Evolutionary conservation across 2,797 vertebrate species (phyloP), one percentile per base, ranked within the genome.

Genomic region (Adrianichthys oophorus): DNA sequence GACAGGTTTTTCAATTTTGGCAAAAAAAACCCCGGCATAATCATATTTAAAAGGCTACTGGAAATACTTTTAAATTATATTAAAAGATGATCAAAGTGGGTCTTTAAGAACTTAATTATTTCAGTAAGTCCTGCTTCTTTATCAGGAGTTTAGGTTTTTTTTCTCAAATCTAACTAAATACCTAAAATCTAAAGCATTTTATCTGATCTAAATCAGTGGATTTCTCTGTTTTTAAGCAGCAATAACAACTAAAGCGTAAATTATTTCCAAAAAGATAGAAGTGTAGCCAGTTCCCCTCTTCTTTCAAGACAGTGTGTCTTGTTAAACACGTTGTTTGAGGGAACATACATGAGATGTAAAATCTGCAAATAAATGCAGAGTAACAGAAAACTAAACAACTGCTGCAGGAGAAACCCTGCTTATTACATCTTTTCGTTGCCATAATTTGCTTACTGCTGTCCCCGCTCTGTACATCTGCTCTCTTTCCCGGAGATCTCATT

Each of bases 401-500:
- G 72, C 78, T 81, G 41, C 16, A 1, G 82, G 77, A 74, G 17
- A 70, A 74, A 63, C 0, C 2, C 41, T 56, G 7, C 62, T 63
- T 56, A 72, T 77, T 76, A 74, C 8, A 68, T 50, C 51, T 40
- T 59, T 15, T 58, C 49, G 83, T 74, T 65, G 76, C 76, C 81
- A 79, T 69, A 54, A 46, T 66, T 62, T 21, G 55, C 67, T 76
- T 54, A 47, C 68, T 55, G 46, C 49, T 43, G 62, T 56, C 55
- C 45, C 75, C 12, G 13, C 54, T 59, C 57, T 59, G 54, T 79
- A 69, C 62, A 77, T 82, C 74, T 83, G 80, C 64, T 84, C 63
- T 80, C 64, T 47, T 54, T 82, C 82, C 83, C 49, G 44, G n/a
- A 75, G 79, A 84, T 59, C 61, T 72, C 76, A 71, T 65, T 66